A percentile compares a stretch with the other conserved stretches of the same genome.
These are phyloP conservation scores for Rostratula benghalensis DNA, from an alignment of 2,113 vertebrate genomes.

Conservation along the genomic window DNA sequence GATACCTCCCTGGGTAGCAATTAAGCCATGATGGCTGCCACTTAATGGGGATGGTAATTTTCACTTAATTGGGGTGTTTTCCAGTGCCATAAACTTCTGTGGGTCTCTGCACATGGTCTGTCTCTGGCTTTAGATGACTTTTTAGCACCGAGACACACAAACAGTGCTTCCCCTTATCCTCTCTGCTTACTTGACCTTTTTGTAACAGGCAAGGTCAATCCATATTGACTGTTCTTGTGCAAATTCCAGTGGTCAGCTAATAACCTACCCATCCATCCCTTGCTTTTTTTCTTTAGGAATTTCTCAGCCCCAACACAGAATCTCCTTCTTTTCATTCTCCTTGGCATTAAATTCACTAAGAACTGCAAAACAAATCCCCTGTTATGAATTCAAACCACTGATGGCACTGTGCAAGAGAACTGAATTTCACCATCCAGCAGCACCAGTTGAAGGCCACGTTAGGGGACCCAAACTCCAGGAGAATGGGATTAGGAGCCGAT, in stretches of 20 bases:
- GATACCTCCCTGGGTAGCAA: not conserved
- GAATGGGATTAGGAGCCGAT: not conserved
- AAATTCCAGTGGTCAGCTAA: not conserved
- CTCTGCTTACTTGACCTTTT: not conserved
- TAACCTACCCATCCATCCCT: rapidly evolving
- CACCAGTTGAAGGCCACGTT: not conserved
- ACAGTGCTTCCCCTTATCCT: not conserved
- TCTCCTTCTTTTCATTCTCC: not conserved
- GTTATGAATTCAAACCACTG: not conserved
- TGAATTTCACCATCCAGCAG: not conserved
- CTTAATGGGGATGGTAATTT: conserved; percentile 30
- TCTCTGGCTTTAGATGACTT: not conserved
- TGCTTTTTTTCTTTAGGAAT: not conserved
- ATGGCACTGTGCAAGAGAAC: not conserved
- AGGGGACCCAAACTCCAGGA: not conserved
- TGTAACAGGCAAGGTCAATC: not conserved
- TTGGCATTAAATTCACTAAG: not conserved
- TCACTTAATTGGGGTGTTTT: conserved; percentile 28
- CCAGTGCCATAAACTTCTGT: not conserved
- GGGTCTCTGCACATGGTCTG: not conserved
- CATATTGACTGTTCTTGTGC: not conserved
- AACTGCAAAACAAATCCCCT: not conserved
- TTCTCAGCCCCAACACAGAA: not conserved
- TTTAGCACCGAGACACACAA: rapidly evolving
- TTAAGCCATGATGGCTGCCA: conserved; percentile 15